These are phyloP conservation scores for Protobothrops mucrosquamatus DNA, from an alignment of 2,113 vertebrate genomes.

Conservation along the genomic window DNA sequence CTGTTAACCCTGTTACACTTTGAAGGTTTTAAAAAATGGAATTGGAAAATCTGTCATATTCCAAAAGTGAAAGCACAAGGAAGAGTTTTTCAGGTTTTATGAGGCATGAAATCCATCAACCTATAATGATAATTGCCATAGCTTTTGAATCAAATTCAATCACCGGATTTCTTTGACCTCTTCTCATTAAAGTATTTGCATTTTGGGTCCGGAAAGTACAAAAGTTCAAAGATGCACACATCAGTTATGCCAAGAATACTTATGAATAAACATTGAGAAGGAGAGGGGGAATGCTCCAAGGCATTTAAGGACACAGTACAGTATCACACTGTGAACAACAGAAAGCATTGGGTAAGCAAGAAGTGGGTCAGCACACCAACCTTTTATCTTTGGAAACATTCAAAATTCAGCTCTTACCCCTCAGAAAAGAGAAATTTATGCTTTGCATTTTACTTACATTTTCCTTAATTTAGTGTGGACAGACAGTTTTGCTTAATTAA, in stretches of 20 bases:
- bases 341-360: not conserved
- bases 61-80: not conserved
- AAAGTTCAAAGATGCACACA: not conserved
- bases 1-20: not conserved
- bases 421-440: not conserved
- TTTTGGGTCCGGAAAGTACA: not conserved
- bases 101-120: not conserved
- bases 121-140: not conserved
- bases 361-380: conserved; percentile 7
- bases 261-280: not conserved
- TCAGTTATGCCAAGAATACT: conserved; percentile 29
- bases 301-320: conserved; percentile 1
- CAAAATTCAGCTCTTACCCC: not conserved
- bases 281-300: not conserved
- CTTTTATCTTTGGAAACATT: conserved; percentile 6
- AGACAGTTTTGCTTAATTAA: not conserved
- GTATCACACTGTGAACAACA: not conserved
- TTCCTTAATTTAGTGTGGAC: conserved; percentile 1
- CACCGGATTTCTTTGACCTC: not conserved
- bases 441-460: not conserved
- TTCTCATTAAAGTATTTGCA: not conserved
- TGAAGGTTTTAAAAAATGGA: not conserved
- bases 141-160: not conserved
- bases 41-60: not conserved
- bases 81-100: not conserved